These are phyloP conservation scores for Trachelus iudaicus DNA, from an alignment of 2,888 invertebrate species.

Conservation along the genomic window DNA sequence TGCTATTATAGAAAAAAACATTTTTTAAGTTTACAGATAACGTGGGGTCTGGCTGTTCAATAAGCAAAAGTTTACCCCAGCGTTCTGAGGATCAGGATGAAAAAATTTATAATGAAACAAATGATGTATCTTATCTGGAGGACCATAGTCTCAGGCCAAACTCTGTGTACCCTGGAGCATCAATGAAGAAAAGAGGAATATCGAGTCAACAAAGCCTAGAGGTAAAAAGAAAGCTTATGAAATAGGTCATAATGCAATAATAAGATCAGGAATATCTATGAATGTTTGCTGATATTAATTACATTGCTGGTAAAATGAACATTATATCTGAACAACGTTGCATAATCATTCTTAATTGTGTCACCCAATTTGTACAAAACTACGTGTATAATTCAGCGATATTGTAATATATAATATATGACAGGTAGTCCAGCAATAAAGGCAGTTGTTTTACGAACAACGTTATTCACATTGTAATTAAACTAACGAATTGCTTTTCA, in stretches of 20 bases:
- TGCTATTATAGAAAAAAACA: not conserved
- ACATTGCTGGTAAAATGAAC: too few relatives aligned
- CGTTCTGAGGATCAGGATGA: conserved; percentile 5
- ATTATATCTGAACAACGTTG: too few relatives aligned
- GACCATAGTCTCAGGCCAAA: too few relatives aligned
- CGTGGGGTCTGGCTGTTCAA: not conserved
- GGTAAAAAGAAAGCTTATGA: not conserved
- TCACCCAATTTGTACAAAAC: too few relatives aligned
- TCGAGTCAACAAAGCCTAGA: conserved; percentile 8
- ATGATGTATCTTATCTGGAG: too few relatives aligned
- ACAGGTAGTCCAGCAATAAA: too few relatives aligned
- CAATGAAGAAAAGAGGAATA: conserved; percentile 7
- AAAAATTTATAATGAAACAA: not conserved
- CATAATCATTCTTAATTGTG: too few relatives aligned
- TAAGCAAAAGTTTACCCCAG: not conserved
- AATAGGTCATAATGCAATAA: not conserved
- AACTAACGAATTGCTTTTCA: not conserved
- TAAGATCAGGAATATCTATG: not conserved
- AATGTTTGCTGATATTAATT: too few relatives aligned
- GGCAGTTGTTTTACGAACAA: too few relatives aligned
- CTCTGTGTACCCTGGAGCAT: not conserved
- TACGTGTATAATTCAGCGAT: too few relatives aligned
- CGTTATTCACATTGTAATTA: too few relatives aligned
- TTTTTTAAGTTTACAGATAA: conserved; percentile 13
- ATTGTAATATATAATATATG: too few relatives aligned